Evolutionary conservation across 2,888 invertebrate species (phyloP), one percentile per base, ranked within the genome.

Genomic region (Bimastos eiseni): DNA sequence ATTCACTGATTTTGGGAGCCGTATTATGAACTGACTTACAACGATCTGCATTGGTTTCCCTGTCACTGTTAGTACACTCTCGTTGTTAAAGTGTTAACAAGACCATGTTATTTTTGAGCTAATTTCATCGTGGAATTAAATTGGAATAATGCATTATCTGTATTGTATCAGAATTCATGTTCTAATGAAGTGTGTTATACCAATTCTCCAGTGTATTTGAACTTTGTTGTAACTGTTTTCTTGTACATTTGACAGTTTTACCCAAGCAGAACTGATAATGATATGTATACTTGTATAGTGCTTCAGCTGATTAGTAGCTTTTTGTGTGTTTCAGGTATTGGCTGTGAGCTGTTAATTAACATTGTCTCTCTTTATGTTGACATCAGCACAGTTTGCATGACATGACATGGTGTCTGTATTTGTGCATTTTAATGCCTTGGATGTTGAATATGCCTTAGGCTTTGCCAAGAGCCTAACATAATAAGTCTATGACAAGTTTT

Each of bases 391-490:
- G 70, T 70, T 30, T 70, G 70, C 70, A 70, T 70, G 70, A 70
- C 70, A 70, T 70, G 70, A 70, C 70, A 70, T 11, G 30, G n/a
- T 17, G 11, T 8, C 70, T 70, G 70, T 70, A 70, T 70, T 70
- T 70, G 70, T 70, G 70, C 70, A 70, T 70, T 11, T n/a, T 8
- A 6, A 70, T 30, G 70, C 70, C 70, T 70, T 70, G 70, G 30
- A 70, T 70, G n/a, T 70, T 70, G 70, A 70, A 70, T n/a, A 70
- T 70, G 70, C 70, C 70, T 70, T 70, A 70, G 70, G 70, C 70
- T 49, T 49, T 49, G 21, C 24, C 21, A 49, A 49, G 49, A 49
- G 49, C 49, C 49, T 70, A 70, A 70, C 6, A 70, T 70, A 70
- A 70, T n/a, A 70, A 70, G n/a, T 70, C 70, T 70, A n/a, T 70